Percentiles rank a stretch among this genome's conserved stretches.
Evolutionary conservation across 2,888 invertebrate genomes (phyloP).

Genomic region (Zaprionus lineosus): DNA sequence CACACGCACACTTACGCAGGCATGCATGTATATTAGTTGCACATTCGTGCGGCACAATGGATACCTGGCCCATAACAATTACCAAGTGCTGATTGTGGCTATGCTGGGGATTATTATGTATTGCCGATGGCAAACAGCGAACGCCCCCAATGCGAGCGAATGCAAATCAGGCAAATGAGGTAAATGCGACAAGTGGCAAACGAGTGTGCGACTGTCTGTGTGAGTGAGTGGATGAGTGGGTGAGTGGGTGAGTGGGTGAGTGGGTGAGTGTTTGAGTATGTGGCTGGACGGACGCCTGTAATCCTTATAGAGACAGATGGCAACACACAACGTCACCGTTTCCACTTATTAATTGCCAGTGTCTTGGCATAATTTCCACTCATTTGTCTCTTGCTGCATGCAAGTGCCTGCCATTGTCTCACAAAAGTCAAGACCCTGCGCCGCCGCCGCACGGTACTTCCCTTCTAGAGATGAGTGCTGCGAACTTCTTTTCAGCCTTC

Average conservation of each 20-base stretch:
- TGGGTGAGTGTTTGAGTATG: constrained; percentile 45
- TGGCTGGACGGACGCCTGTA: constrained; percentile 1
- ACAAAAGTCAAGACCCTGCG: constrained; percentile 64
- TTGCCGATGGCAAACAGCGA: constrained; percentile 56
- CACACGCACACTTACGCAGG: too few species aligned
- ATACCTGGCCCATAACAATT: constrained; percentile 56
- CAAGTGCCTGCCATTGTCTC: constrained; percentile 68
- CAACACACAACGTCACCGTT: constrained; percentile 47
- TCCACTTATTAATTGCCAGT: constrained; percentile 75
- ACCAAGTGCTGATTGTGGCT: constrained; percentile 45
- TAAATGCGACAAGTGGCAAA: constrained; percentile 37
- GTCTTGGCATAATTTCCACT: constrained; percentile 78
- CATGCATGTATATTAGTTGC: constrained; percentile 59
- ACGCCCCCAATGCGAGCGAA: constrained; percentile 29
- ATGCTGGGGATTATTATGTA: constrained; percentile 67
- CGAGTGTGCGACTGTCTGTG: constrained; percentile 10
- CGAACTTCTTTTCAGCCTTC: too few species aligned
- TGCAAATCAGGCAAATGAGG: constrained; percentile 56
- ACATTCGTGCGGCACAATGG: constrained; percentile 20
- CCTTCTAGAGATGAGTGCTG: constrained; percentile 11
- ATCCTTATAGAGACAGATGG: constrained; percentile 38
- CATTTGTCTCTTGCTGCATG: constrained; percentile 76
- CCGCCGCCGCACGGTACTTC: constrained; percentile 61
- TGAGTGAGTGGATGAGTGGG: too few species aligned
- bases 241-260: too few species aligned